A percentile compares a stretch with the other conserved stretches of the same genome.
Evolutionary conservation across 2,113 vertebrate genomes (phyloP).

Genomic region (Peromyscus maniculatus): DNA sequence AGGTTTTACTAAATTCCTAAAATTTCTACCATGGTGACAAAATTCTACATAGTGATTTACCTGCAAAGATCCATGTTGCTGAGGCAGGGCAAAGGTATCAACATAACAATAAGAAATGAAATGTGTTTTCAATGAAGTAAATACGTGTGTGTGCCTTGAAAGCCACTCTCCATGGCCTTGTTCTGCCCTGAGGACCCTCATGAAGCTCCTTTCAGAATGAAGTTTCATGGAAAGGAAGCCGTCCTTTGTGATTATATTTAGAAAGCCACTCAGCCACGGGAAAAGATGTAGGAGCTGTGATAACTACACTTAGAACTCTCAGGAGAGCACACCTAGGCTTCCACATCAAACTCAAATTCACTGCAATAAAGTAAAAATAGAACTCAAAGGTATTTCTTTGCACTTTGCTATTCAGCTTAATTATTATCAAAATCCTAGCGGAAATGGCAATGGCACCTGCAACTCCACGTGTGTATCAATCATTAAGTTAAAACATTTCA

Average conservation of each 20-base stretch:
- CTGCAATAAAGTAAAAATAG: neutral
- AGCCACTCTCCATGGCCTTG: neutral
- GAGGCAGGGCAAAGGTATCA: neutral
- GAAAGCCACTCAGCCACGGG: neutral
- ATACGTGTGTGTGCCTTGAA: neutral
- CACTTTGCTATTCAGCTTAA: slow-evolving; percentile 3
- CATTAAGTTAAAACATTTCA: slow-evolving; percentile 43
- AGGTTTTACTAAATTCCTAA: neutral
- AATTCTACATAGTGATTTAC: neutral
- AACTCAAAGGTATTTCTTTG: neutral
- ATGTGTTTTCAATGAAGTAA: slow-evolving; percentile 16
- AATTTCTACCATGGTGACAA: slow-evolving; percentile 20
- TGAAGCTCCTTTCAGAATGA: slow-evolving; percentile 9
- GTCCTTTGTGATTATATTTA: slow-evolving; percentile 59
- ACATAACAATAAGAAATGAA: neutral
- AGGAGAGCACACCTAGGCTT: slow-evolving; percentile 18
- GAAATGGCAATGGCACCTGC: neutral
- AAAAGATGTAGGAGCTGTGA: neutral
- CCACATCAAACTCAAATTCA: slow-evolving; percentile 26
- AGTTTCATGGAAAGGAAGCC: slow-evolving; percentile 42
- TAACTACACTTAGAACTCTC: neutral
- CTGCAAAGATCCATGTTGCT: neutral
- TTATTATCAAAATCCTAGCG: neutral
- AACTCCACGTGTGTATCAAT: neutral
- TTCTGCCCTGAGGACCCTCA: neutral